Percentiles rank a stretch among this genome's conserved stretches.
phyloP scores from a whole-genome alignment of 1,140 invertebrate species.

The Trialeurodes vaporariorum region DNA sequence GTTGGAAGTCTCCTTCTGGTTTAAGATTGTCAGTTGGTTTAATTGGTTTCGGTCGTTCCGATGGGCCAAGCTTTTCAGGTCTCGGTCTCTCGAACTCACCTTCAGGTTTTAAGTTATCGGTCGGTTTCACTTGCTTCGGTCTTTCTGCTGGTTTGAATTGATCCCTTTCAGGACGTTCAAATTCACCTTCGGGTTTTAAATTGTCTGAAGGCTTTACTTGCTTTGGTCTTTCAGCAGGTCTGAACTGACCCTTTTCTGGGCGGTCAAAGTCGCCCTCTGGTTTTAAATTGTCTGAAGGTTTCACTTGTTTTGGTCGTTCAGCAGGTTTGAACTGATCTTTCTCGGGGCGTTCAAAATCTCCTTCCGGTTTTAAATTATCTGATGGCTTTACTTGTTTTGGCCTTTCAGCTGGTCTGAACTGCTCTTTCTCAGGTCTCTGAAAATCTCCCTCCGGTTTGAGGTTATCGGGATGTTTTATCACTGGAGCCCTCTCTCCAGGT shows the following conservation, averaged over 20 bases:
- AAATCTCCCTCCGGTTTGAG: slow-evolving; percentile 38
- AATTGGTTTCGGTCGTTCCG: slow-evolving; percentile 33
- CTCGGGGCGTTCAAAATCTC: slow-evolving; percentile 43
- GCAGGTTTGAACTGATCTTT: slow-evolving; percentile 35
- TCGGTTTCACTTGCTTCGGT: slow-evolving; percentile 37
- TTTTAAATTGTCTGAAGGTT: slow-evolving; percentile 45
- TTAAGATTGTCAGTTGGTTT: slow-evolving; percentile 34
- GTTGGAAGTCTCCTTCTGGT: slow-evolving; percentile 41
- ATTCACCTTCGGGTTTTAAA: slow-evolving; percentile 44
- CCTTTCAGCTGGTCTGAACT: slow-evolving; percentile 34
- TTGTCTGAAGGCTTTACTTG: slow-evolving; percentile 40
- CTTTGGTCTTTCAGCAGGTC: slow-evolving; percentile 39
- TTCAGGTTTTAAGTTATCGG: slow-evolving; percentile 48
- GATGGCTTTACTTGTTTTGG: slow-evolving; percentile 32
- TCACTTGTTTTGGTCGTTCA: slow-evolving; percentile 35
- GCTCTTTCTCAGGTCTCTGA: slow-evolving; percentile 25
- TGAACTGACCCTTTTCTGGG: slow-evolving; percentile 37
- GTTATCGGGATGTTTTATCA: slow-evolving; percentile 45
- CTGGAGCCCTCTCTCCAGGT: slow-evolving; percentile 42
- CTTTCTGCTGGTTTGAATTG: slow-evolving; percentile 24
- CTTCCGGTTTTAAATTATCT: slow-evolving; percentile 44
- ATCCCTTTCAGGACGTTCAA: slow-evolving; percentile 31
- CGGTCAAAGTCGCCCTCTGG: slow-evolving; percentile 42
- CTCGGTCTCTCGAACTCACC: slow-evolving; percentile 45
- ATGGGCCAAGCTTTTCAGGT: slow-evolving; percentile 27